Base-by-base conservation (phyloP, 2,888 invertebrate species). In the Microctonus hyperodae region DNA sequence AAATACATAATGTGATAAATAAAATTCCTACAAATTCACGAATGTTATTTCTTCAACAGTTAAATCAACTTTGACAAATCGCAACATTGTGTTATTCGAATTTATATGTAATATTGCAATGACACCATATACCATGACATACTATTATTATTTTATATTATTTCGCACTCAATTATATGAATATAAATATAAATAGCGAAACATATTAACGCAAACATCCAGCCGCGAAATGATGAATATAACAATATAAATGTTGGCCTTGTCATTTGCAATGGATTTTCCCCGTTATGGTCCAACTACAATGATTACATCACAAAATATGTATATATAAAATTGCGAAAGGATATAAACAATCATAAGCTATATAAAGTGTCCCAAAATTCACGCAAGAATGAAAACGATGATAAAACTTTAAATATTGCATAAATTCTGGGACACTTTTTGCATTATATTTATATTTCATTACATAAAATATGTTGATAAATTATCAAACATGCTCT, bases 191-290 rank as follows among this genome's bases (percentile, higher is more conserved):
- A 16, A 6, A 28, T 31, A 28, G 10, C n/a, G 55, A 55, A 16
- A 55, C 31, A 13, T 16, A 77, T 78, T 79, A 79, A 69, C 69
- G 72, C 63, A 76, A 61, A 72, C 72, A 75, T 72, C 72, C 75
- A 74, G 70, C 74, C 72, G 75, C 70, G 74, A 71, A 71, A 70
- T 67, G 65, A 66, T 72, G 73, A 73, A 71, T 65, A 50, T n/a
- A 33, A 56, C 25, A 51, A 51, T 33, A 53, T 61, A 53, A 53
- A n/a, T n/a, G 55, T 67, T 63, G 70, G 65, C 72, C 73, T 73
- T 73, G 69, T 66, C 67, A 22, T 57, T n/a, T 37, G 28, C 59
- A n/a, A 23, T 31, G 63, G 48, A 64, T 56, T 64, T 64, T 64
- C 64, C 64, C 64, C 48, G 31, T 44, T 44, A 44, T 44, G 44